Evolutionary conservation across 2,113 vertebrate species (phyloP).

Genomic region (Micronycteris hirsuta): DNA sequence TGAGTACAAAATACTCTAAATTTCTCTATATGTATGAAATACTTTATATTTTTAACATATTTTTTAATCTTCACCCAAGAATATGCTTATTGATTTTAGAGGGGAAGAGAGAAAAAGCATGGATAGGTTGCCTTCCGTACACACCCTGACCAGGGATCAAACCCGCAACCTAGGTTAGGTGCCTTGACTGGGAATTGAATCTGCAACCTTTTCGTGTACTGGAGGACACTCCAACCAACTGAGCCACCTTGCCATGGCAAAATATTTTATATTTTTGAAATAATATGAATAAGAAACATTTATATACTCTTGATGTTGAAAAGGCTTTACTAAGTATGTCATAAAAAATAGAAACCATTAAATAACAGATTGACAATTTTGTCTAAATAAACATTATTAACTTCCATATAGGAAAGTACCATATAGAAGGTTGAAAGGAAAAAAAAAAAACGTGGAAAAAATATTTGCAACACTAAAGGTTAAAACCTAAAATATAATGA

Average conservation of each 20-base stretch:
- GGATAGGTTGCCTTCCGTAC: no score
- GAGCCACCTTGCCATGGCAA: not conserved
- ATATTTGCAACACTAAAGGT: not conserved
- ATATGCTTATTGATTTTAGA: no score
- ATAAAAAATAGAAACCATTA: conserved; percentile 1
- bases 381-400: not conserved
- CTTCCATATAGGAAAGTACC: not conserved
- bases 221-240: no score
- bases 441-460: conserved; percentile 2
- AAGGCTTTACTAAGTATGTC: not conserved
- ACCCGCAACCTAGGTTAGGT: no score
- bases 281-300: not conserved
- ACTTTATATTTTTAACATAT: no score
- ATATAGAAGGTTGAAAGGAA: not conserved
- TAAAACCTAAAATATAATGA: conserved; percentile 16
- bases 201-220: no score
- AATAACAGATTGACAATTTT: not conserved
- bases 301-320: not conserved
- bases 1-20: not conserved
- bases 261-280: conserved; percentile 1
- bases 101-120: no score
- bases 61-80: no score
- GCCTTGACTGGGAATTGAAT: no score
- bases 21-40: not conserved
- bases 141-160: no score